phyloP scores from a whole-genome alignment of 2,113 vertebrate species.

The Mastomys coucha region DNA sequence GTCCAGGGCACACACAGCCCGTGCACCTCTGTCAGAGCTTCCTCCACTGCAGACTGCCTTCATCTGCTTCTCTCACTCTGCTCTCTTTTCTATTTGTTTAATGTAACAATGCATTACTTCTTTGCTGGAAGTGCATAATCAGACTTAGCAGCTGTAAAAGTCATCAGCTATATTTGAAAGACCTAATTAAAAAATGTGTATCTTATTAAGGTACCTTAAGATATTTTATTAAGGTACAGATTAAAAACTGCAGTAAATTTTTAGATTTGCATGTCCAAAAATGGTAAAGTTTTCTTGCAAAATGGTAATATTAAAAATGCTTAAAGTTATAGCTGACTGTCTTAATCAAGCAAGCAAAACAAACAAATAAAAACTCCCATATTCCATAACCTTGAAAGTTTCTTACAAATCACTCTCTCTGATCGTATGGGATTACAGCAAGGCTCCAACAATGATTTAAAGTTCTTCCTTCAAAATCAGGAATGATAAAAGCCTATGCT shows the following conservation, averaged over 20 bases:
- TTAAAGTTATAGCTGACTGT: slow-evolving; percentile 12
- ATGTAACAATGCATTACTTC: background rate
- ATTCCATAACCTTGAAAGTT: slow-evolving; percentile 25
- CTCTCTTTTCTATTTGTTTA: background rate
- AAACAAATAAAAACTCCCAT: slow-evolving; percentile 17
- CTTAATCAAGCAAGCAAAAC: slow-evolving; percentile 37
- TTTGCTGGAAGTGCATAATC: slow-evolving; percentile 52
- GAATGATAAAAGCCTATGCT: slow-evolving; percentile 35
- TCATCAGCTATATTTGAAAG: background rate
- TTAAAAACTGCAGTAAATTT: slow-evolving; percentile 47
- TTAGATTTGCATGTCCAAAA: slow-evolving; percentile 54
- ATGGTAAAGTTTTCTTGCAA: slow-evolving; percentile 21
- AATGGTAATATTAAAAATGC: slow-evolving; percentile 56
- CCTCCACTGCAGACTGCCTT: background rate
- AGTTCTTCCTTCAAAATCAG: slow-evolving; percentile 55
- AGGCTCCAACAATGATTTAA: slow-evolving; percentile 52
- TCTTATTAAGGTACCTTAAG: background rate
- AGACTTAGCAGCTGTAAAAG: slow-evolving; percentile 45
- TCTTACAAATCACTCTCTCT: slow-evolving; percentile 50
- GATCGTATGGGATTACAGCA: slow-evolving; percentile 37
- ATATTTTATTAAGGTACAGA: slow-evolving; percentile 44
- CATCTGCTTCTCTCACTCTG: background rate
- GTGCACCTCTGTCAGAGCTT: background rate
- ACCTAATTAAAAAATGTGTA: slow-evolving; percentile 34
- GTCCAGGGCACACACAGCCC: background rate